phyloP scores from a whole-genome alignment of 2,797 vertebrate species.

The Yasuhikotakia modesta region DNA sequence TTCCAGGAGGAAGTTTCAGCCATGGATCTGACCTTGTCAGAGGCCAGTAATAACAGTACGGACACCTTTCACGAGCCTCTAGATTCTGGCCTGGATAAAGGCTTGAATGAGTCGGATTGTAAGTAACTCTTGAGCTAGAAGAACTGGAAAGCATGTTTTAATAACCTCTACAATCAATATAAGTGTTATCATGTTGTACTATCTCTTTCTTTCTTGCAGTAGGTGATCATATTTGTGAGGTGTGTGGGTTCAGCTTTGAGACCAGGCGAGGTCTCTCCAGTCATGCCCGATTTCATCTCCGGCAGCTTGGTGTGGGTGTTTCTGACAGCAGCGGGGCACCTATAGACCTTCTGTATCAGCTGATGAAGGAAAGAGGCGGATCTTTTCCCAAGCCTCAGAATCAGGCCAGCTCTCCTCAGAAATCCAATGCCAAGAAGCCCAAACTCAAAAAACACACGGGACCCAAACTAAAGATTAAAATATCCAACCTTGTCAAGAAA shows the following conservation, averaged over 20 bases:
- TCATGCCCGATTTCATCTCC: conserved; percentile 76
- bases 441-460: conserved; percentile 51
- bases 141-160: background rate
- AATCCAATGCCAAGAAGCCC: conserved; percentile 38
- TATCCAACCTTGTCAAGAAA: conserved; percentile 54
- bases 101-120: conserved; percentile 64
- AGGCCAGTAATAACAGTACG: conserved; percentile 2
- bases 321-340: conserved; percentile 75
- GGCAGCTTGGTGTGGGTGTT: conserved; percentile 71
- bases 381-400: conserved; percentile 46
- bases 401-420: background rate
- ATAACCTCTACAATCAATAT: background rate
- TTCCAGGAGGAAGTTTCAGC: conserved; percentile 1
- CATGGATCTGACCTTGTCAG: conserved; percentile 37
- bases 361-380: conserved; percentile 68
- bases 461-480: conserved; percentile 56
- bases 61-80: conserved; percentile 17
- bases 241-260: conserved; percentile 74
- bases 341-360: conserved; percentile 73
- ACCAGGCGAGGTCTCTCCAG: conserved; percentile 75
- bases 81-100: conserved; percentile 6
- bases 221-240: conserved; percentile 68
- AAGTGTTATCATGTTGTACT: background rate
- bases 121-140: conserved; percentile 25
- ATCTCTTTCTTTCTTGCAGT: conserved; percentile 21